Conservation (phyloP, 2,888 invertebrate species). For the Agonopterix subpropinquella region DNA sequence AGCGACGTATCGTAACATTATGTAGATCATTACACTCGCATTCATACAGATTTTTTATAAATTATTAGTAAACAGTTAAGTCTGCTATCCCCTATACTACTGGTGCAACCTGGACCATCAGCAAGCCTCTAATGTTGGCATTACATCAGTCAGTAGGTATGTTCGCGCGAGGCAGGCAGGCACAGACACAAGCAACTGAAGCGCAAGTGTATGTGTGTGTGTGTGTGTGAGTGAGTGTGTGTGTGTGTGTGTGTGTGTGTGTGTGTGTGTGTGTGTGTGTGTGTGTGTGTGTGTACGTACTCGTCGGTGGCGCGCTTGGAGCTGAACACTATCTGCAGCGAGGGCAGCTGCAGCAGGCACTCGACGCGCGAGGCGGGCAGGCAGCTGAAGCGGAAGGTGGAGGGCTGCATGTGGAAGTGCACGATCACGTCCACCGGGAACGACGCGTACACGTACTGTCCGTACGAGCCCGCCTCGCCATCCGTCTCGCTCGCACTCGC, state of each 20-base stretch:
- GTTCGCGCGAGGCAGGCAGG: neutral
- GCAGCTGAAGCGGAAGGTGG: conserved; percentile 96
- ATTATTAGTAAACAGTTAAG: no score
- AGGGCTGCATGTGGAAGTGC: conserved; percentile 98
- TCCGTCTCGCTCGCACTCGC: conserved; percentile 44
- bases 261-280: neutral
- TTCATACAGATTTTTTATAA: no score
- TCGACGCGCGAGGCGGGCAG: conserved; percentile 96
- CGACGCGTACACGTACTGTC: conserved; percentile 91
- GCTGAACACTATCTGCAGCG: conserved; percentile 97
- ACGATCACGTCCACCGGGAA: conserved; percentile 99
- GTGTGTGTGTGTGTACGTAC: conserved; percentile 38
- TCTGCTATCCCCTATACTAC: no score
- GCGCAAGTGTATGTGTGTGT: neutral
- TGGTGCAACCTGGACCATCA: no score
- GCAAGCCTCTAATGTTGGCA: no score
- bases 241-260: neutral
- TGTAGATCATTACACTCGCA: no score
- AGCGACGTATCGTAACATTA: no score
- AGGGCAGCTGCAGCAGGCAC: conserved; percentile 96
- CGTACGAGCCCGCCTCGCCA: conserved; percentile 71
- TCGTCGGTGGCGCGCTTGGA: conserved; percentile 91
- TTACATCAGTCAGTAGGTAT: no score
- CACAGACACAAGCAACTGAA: no score
- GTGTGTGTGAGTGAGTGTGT: neutral